A percentile compares a stretch with the other conserved stretches of the same genome.
These are phyloP conservation scores for Maconellicoccus hirsutus DNA, from an alignment of 1,140 invertebrate species.

Conservation along the genomic window DNA sequence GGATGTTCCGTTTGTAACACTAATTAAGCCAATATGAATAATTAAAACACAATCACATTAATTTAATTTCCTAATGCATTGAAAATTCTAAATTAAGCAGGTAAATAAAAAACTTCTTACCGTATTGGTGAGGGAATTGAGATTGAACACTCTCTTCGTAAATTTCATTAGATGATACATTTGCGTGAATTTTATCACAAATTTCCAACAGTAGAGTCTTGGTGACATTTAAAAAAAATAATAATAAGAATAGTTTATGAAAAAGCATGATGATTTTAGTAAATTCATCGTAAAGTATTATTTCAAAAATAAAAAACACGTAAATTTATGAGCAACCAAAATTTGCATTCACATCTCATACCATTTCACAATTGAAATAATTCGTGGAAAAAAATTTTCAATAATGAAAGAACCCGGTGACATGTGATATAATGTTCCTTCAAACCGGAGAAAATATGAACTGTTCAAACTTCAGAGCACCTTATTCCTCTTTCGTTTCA, in stretches of 20 bases:
- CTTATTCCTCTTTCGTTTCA: neutral
- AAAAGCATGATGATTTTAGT: neutral
- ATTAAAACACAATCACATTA: too few species aligned
- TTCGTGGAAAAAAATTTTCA: neutral
- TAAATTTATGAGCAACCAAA: neutral
- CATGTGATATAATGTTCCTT: neutral
- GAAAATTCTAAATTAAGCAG: too few species aligned
- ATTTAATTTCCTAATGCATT: too few species aligned
- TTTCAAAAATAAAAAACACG: neutral
- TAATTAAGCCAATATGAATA: too few species aligned
- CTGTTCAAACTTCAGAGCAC: neutral
- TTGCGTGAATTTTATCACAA: constrained; percentile 6
- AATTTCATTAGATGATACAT: constrained; percentile 9
- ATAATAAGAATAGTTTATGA: neutral
- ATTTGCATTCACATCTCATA: neutral
- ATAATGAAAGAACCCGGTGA: neutral
- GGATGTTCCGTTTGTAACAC: too few species aligned
- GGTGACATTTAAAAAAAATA: neutral
- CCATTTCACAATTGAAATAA: neutral
- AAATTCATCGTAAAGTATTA: neutral
- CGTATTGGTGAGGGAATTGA: neutral
- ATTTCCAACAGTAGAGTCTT: neutral
- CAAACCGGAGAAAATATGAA: neutral
- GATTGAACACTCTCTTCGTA: neutral
- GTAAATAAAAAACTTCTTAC: neutral